phyloP scores from a whole-genome alignment of 2,888 invertebrate genomes.

The Plagodis dolabraria region DNA sequence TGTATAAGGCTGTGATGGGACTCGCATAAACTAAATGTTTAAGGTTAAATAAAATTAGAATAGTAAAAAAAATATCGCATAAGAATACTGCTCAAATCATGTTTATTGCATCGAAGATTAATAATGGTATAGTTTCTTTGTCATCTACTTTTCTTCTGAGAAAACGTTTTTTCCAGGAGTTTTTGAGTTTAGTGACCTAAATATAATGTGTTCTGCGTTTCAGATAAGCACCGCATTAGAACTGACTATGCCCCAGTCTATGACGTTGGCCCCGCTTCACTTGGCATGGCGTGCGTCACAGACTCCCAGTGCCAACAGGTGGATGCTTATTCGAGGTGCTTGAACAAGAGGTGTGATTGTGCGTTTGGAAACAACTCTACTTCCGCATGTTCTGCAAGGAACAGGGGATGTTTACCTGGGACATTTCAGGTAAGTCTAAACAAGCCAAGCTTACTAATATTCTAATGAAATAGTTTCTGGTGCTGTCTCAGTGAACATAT shows the following conservation, averaged over 20 bases:
- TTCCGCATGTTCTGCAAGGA: conserved; percentile 88
- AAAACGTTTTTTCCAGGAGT: no score
- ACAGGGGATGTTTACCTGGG: conserved; percentile 92
- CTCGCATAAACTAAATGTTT: no score
- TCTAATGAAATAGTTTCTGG: no score
- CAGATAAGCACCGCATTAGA: conserved; percentile 75
- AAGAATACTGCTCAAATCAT: no score
- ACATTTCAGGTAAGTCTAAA: conserved; percentile 90
- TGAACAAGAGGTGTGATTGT: conserved; percentile 92
- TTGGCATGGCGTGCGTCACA: conserved; percentile 90
- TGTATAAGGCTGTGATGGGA: no score
- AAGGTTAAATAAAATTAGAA: no score
- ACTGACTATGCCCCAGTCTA: conserved; percentile 48
- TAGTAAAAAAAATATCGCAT: no score
- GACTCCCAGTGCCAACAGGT: conserved; percentile 92
- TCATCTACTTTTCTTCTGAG: no score
- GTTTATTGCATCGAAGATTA: no score
- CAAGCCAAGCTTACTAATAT: not conserved
- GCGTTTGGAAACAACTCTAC: conserved; percentile 84
- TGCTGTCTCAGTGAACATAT: no score
- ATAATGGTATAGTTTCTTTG: no score
- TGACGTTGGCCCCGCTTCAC: conserved; percentile 85
- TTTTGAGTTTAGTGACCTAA: not conserved
- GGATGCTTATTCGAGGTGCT: conserved; percentile 91
- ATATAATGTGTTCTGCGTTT: conserved; percentile 31